phyloP scores from a whole-genome alignment of 1,140 invertebrate species.

The Diachasma alloeum region DNA sequence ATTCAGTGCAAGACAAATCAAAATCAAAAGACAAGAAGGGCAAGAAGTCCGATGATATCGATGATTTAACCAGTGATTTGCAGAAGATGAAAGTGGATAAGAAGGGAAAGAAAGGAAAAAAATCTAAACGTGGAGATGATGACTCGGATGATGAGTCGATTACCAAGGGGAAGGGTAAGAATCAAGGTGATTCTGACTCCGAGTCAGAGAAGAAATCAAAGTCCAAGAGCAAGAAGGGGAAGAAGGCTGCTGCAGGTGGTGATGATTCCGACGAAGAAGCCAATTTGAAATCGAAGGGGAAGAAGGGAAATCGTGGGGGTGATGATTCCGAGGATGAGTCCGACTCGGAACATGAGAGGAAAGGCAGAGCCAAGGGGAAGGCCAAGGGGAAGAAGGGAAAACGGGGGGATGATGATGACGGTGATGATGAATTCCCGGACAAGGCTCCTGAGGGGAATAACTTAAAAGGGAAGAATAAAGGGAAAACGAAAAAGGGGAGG shows the following conservation, averaged over 20 bases:
- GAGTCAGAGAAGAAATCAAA: constrained; percentile 35
- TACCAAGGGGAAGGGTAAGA: constrained; percentile 53
- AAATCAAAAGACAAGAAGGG: constrained; percentile 44
- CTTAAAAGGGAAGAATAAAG: constrained; percentile 65
- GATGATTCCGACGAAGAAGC: constrained; percentile 33
- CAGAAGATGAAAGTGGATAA: constrained; percentile 50
- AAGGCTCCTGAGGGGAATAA: constrained; percentile 52
- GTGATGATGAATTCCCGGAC: constrained; percentile 58
- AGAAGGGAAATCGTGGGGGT: constrained; percentile 44
- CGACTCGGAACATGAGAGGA: constrained; percentile 28
- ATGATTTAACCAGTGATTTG: constrained; percentile 48
- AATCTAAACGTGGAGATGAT: constrained; percentile 38
- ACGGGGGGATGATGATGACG: constrained; percentile 56
- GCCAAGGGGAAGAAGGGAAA: constrained; percentile 64
- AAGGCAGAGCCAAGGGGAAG: constrained; percentile 48
- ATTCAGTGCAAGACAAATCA: constrained; percentile 53
- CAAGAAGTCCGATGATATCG: constrained; percentile 45
- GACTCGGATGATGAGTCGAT: constrained; percentile 34
- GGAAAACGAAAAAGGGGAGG: constrained; percentile 65
- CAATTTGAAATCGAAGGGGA: constrained; percentile 29
- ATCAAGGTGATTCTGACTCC: constrained; percentile 37
- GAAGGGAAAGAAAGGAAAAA: constrained; percentile 49
- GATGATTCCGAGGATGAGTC: constrained; percentile 52
- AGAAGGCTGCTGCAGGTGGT: constrained; percentile 39
- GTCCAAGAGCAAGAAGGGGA: constrained; percentile 40